Percentiles rank a stretch among this genome's conserved stretches.
Evolutionary conservation across 1,140 invertebrate genomes (phyloP).

Genomic region (Drosophila albomicans): DNA sequence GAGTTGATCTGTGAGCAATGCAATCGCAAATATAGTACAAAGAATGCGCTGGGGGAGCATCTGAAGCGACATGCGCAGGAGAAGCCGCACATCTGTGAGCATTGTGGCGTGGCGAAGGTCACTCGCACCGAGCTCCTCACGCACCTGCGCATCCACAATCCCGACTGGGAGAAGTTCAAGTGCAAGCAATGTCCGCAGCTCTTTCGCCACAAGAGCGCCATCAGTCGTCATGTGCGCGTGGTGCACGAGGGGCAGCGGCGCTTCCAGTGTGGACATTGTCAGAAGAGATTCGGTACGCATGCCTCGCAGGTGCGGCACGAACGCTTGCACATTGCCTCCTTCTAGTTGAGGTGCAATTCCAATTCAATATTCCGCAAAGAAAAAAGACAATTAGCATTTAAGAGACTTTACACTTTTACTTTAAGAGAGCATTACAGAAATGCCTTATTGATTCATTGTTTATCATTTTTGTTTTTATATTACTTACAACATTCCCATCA

Average conservation of each 20-base stretch:
- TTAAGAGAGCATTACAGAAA: too few species aligned
- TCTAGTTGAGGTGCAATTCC: constrained; percentile 2
- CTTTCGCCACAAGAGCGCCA: constrained; percentile 78
- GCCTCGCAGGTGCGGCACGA: constrained; percentile 76
- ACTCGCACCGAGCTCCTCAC: constrained; percentile 72
- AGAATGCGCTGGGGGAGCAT: constrained; percentile 71
- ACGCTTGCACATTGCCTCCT: constrained; percentile 54
- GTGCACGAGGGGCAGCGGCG: constrained; percentile 74
- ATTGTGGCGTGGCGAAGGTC: constrained; percentile 76
- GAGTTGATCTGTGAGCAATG: constrained; percentile 66
- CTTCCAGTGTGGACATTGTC: constrained; percentile 65
- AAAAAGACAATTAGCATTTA: too few species aligned
- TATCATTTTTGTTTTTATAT: too few species aligned
- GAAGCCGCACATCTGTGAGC: constrained; percentile 73
- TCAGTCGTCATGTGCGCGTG: constrained; percentile 72
- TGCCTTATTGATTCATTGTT: too few species aligned
- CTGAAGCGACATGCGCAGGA: constrained; percentile 72
- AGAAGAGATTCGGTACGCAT: constrained; percentile 75
- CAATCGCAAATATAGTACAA: constrained; percentile 71
- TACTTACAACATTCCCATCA: background rate
- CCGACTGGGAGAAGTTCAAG: constrained; percentile 77
- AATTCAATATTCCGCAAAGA: too few species aligned
- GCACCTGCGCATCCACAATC: constrained; percentile 77
- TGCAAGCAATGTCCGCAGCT: constrained; percentile 75
- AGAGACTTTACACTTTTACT: too few species aligned